phyloP scores from a whole-genome alignment of 2,113 vertebrate genomes.

The Scopus umbretta region DNA sequence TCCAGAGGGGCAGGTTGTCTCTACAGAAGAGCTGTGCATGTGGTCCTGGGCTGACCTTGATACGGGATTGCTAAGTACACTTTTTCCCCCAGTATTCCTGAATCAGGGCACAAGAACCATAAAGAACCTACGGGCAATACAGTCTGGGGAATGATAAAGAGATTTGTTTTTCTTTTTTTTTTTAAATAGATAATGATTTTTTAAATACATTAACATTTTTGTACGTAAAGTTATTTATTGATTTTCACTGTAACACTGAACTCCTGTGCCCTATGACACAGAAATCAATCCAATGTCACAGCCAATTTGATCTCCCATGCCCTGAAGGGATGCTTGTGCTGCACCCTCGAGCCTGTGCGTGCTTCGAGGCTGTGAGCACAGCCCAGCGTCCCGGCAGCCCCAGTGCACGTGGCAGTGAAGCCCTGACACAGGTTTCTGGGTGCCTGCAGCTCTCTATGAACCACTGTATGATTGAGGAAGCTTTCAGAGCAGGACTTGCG shows the following conservation, averaged over 20 bases:
- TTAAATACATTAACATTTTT: conserved; percentile 11
- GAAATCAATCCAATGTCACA: not conserved
- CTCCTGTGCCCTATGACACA: not conserved
- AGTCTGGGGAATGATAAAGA: not conserved
- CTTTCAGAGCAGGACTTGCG: not conserved
- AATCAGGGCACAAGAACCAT: not conserved
- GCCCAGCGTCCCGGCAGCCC: not conserved
- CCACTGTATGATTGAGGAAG: not conserved
- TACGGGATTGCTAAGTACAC: not conserved
- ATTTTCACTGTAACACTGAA: conserved; percentile 13
- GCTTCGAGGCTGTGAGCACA: not conserved
- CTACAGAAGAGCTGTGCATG: not conserved
- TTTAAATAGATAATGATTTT: conserved; percentile 13
- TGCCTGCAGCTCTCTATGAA: not conserved
- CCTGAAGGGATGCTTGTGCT: not conserved
- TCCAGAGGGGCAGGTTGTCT: not conserved
- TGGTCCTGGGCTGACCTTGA: not conserved
- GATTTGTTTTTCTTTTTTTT: not conserved
- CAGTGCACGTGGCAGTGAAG: accelerated
- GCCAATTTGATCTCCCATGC: not conserved
- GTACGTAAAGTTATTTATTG: conserved; percentile 54
- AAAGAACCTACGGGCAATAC: not conserved
- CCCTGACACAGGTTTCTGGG: not conserved
- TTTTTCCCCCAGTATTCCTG: not conserved
- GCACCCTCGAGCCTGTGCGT: not conserved